Evolutionary conservation across 1,140 invertebrate genomes (phyloP).

Genomic region (Idris sp.): DNA sequence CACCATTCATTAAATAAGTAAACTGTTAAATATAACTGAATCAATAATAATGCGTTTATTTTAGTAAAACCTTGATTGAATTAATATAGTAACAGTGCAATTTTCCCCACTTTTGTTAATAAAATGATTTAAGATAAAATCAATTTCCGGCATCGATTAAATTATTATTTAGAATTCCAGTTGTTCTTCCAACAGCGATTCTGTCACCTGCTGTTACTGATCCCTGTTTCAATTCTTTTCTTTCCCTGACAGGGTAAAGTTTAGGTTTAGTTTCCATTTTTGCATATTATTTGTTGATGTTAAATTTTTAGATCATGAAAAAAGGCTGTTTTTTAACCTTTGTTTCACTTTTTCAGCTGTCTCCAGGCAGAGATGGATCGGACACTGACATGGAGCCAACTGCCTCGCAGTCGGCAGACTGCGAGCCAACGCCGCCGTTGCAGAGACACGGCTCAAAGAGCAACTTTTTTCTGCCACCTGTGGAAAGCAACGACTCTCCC

Average conservation of each 20-base stretch:
- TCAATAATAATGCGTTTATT: constrained; percentile 56
- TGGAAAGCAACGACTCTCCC: constrained; percentile 81
- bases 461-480: constrained; percentile 92
- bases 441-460: constrained; percentile 93
- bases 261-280: neutral
- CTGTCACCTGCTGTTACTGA: too few relatives aligned
- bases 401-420: constrained; percentile 93
- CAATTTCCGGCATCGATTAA: too few relatives aligned
- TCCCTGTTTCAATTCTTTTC: too few relatives aligned
- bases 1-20: constrained; percentile 28
- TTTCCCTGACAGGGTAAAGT: too few relatives aligned
- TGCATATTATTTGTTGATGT: constrained; percentile 11
- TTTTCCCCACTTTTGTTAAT: constrained; percentile 15
- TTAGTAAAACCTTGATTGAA: constrained; percentile 40
- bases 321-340: neutral
- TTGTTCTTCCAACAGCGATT: too few relatives aligned
- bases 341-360: constrained; percentile 80
- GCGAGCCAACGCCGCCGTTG: constrained; percentile 93
- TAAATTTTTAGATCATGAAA: neutral
- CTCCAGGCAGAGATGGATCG: constrained; percentile 86
- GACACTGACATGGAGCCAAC: constrained; percentile 90
- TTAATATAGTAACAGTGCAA: too few relatives aligned
- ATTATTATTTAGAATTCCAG: too few relatives aligned
- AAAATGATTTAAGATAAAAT: too few relatives aligned
- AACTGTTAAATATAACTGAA: constrained; percentile 46